Evolutionary conservation across 2,888 invertebrate species (phyloP).

Genomic region (Yponomeuta evonymella): DNA sequence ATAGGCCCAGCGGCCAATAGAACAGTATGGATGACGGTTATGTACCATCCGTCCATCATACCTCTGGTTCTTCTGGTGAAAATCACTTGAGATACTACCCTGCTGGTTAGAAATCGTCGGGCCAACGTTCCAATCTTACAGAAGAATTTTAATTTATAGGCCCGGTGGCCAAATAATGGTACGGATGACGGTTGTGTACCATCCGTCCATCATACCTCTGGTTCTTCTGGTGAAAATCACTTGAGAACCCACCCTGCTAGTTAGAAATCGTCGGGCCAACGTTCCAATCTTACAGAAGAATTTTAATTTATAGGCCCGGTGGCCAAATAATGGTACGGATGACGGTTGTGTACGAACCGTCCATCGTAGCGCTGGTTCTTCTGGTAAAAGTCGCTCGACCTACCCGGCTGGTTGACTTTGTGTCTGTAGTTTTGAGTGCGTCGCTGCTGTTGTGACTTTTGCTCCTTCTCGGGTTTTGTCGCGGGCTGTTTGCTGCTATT

Average conservation of each 20-base stretch:
- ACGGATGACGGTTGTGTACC: no score
- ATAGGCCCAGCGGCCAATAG: no score
- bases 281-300: no score
- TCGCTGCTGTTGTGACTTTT: slow-evolving; percentile 44
- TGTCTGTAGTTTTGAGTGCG: slow-evolving; percentile 56
- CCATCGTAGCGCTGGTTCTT: slow-evolving; percentile 62
- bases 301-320: slow-evolving; percentile 68
- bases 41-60: no score
- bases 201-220: slow-evolving; percentile 36
- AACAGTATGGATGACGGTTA: no score
- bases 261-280: neutral
- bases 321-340: slow-evolving; percentile 60
- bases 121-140: no score
- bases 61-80: no score
- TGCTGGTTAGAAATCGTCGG: no score
- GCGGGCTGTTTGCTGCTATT: slow-evolving; percentile 25
- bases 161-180: slow-evolving; percentile 28
- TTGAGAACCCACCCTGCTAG: slow-evolving; percentile 27
- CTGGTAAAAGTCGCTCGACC: slow-evolving; percentile 54
- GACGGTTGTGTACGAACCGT: slow-evolving; percentile 56
- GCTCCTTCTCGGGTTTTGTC: slow-evolving; percentile 45
- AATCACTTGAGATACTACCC: no score
- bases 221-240: slow-evolving; percentile 57
- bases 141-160: no score
- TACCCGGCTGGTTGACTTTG: slow-evolving; percentile 35